A percentile compares a stretch with the other conserved stretches of the same genome.
These are phyloP conservation scores for Acronicta alni DNA, from an alignment of 2,888 invertebrate species.

Conservation along the genomic window DNA sequence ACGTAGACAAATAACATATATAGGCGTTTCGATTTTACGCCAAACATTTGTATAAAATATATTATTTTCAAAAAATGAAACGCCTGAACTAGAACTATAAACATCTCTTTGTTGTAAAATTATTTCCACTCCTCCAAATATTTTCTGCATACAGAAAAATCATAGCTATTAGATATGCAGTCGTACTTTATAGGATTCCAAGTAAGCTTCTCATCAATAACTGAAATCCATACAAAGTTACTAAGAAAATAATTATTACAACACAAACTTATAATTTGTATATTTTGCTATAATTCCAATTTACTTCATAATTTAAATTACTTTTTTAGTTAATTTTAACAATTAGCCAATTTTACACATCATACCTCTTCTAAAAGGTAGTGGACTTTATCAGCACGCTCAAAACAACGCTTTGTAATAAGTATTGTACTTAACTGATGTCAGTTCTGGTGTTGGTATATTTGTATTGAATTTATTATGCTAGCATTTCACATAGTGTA, in stretches of 20 bases:
- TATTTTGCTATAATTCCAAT: neutral
- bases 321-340: neutral
- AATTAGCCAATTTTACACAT: slow-evolving; percentile 19
- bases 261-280: too few species aligned
- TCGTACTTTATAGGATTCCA: too few species aligned
- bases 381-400: slow-evolving; percentile 15
- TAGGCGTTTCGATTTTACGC: too few species aligned
- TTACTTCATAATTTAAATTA: neutral
- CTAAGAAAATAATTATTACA: too few species aligned
- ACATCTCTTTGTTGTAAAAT: neutral
- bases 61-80: slow-evolving; percentile 2
- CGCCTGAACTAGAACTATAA: neutral
- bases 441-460: slow-evolving; percentile 48
- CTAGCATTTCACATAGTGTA: neutral
- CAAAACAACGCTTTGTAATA: slow-evolving; percentile 23
- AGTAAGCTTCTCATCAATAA: too few species aligned
- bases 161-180: too few species aligned
- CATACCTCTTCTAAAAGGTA: slow-evolving; percentile 24
- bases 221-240: too few species aligned
- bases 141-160: too few species aligned
- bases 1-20: slow-evolving; percentile 4
- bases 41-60: slow-evolving; percentile 1
- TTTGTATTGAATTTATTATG: slow-evolving; percentile 29
- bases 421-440: slow-evolving; percentile 41
- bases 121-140: too few species aligned